These are phyloP conservation scores for Phrynosoma blainvillii DNA, from an alignment of 2,113 vertebrate species.

Conservation along the genomic window DNA sequence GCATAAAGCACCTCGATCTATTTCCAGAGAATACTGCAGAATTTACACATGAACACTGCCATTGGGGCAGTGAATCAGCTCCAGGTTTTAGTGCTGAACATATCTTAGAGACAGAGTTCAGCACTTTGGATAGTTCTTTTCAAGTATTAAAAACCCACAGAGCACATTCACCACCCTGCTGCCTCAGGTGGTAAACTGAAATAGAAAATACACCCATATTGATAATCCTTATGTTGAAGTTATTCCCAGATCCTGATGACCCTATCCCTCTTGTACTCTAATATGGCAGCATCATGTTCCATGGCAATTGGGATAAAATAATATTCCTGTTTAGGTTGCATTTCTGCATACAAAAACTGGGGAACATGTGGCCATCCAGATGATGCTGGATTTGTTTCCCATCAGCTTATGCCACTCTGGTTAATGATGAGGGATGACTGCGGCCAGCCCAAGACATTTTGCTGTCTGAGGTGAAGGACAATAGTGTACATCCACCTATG, in stretches of 20 bases:
- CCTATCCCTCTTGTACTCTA: background rate
- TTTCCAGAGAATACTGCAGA: background rate
- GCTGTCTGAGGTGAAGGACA: too few relatives aligned
- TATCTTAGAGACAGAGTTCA: too few relatives aligned
- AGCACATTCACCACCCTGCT: too few relatives aligned
- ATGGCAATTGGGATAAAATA: background rate
- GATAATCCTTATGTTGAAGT: background rate
- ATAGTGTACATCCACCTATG: too few relatives aligned
- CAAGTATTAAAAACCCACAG: too few relatives aligned
- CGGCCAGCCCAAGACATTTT: background rate
- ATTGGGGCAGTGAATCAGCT: too few relatives aligned
- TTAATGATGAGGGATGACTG: background rate
- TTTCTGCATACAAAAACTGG: background rate
- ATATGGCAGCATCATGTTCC: background rate
- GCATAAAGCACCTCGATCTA: too few relatives aligned
- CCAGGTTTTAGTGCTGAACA: too few relatives aligned
- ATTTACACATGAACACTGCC: too few relatives aligned
- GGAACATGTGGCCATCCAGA: background rate
- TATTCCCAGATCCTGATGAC: background rate
- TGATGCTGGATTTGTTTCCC: background rate
- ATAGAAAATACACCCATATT: too few relatives aligned
- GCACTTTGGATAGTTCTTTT: too few relatives aligned
- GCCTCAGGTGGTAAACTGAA: too few relatives aligned
- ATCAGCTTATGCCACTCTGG: background rate
- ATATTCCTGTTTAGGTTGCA: background rate